Base-by-base conservation (phyloP, 2,113 vertebrate genomes). In the Euleptes europaea region DNA sequence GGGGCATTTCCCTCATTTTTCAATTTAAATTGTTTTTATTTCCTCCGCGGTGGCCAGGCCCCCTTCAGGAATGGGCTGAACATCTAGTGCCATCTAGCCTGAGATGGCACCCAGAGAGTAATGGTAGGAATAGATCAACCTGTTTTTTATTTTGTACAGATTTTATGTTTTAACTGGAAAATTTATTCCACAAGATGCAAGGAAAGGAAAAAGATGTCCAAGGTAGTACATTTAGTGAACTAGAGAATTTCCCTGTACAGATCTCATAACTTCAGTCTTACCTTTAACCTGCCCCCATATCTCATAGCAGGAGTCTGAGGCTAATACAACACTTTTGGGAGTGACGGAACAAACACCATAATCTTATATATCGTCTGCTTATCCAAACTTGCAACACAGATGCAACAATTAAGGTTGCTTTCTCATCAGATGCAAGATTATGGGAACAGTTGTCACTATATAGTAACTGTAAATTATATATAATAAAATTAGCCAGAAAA, bases 401-500 rank as follows among this genome's bases (percentile, higher is more conserved):
- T 17, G 31, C 3, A 42, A 51, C 49, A 67, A 40, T 42, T 35
- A 49, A 84, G 14, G 5, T 11, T 66, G 72, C 1, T 78, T 84
- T 70, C 51, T 15, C 66, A 57, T 84, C 40, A 70, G 23, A 14
- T 33, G 15, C 26, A 71, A 63, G 49, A 38, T 26, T 38, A 4
- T 19, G 26, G 19, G 15, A 9, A 60, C 19, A 84, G 31, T 3
- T 78, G 33, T 35, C 60, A 85, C 8, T 79, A 11, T 12, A 51
- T 19, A 60, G 21, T 26, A 33, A 69, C 13, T 1, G 23, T 23
- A 66, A 80, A 44, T 72, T 81, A 78, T 83, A 78, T 83, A 85
- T 74, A 86, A 86, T 86, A 54, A 54, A 54, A 54, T 63, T 79
- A 81, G 80, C 72, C 77, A 67, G 21, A 84, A 84, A 33, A 60